A percentile compares a stretch with the other conserved stretches of the same genome.
These are phyloP conservation scores for Chitala chitala DNA, from an alignment of 2,113 vertebrate species.

Conservation along the genomic window DNA sequence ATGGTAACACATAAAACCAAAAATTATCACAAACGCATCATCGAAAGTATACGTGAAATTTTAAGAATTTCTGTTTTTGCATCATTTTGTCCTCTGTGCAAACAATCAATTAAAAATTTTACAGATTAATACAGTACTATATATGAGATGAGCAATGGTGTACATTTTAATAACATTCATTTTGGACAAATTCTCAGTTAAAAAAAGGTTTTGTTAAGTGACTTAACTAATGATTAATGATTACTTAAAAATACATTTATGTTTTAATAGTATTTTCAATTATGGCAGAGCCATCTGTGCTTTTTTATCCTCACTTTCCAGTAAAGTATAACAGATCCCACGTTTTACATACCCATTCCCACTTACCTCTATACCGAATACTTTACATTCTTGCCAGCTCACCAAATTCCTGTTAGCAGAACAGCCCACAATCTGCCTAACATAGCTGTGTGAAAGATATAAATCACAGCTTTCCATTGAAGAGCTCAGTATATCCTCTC, in stretches of 20 bases:
- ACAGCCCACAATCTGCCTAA: constrained; percentile 39
- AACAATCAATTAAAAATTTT: too few relatives aligned
- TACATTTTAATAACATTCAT: background rate
- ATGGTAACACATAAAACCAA: too few relatives aligned
- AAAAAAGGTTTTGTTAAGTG: constrained; percentile 22
- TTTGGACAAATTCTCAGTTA: background rate
- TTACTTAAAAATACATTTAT: background rate
- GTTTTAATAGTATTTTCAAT: background rate
- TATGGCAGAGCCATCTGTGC: too few relatives aligned
- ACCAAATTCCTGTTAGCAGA: constrained; percentile 43
- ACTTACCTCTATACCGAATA: constrained; percentile 29
- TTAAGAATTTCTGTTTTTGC: too few relatives aligned
- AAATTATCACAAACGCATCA: too few relatives aligned
- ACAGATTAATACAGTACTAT: background rate
- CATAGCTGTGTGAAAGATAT: constrained; percentile 53
- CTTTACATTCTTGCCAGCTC: constrained; percentile 37
- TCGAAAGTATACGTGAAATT: too few relatives aligned
- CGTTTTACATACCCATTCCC: constrained; percentile 18
- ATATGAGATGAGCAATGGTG: too few relatives aligned
- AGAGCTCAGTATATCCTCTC: constrained; percentile 27
- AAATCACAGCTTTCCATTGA: constrained; percentile 46
- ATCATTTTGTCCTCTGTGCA: too few relatives aligned
- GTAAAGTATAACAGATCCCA: constrained; percentile 21
- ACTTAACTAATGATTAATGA: constrained; percentile 21
- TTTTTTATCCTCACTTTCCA: background rate